Evolutionary conservation across 2,888 invertebrate genomes (phyloP).

Genomic region (Agrochola lychnidis): DNA sequence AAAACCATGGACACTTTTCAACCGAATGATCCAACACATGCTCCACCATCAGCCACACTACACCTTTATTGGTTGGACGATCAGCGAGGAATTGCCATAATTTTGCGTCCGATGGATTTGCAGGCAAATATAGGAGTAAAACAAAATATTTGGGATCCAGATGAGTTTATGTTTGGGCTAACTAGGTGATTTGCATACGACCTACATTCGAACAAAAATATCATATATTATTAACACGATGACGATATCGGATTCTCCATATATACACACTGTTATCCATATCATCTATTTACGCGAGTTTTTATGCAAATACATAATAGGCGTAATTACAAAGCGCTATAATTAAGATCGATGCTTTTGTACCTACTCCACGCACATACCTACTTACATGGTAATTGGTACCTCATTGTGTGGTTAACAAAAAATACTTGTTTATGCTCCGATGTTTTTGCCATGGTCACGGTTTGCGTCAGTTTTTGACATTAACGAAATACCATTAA

Average conservation of each 20-base stretch:
- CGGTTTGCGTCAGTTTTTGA: constrained; percentile 55
- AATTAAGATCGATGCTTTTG: constrained; percentile 60
- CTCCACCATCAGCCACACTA: no score
- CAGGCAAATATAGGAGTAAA: no score
- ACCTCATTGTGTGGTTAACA: constrained; percentile 59
- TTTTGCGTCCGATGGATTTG: no score
- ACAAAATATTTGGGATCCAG: neutral
- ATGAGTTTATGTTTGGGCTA: neutral
- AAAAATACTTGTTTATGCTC: constrained; percentile 58
- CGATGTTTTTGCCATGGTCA: constrained; percentile 59
- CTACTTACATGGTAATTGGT: constrained; percentile 57
- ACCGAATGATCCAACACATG: no score
- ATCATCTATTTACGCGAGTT: constrained; percentile 35
- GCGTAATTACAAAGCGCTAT: constrained; percentile 55
- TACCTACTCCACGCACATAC: constrained; percentile 21
- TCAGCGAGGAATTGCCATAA: no score
- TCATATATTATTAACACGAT: constrained; percentile 13
- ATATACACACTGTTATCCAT: constrained; percentile 28
- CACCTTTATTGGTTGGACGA: no score
- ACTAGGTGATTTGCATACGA: neutral
- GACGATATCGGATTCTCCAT: constrained; percentile 1
- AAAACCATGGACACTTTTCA: no score
- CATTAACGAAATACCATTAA: constrained; percentile 51
- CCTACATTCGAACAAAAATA: neutral
- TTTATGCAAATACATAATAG: constrained; percentile 45